A percentile compares a stretch with the other conserved stretches of the same genome.
phyloP scores from a whole-genome alignment of 2,113 vertebrate genomes.

The Spea bombifrons region DNA sequence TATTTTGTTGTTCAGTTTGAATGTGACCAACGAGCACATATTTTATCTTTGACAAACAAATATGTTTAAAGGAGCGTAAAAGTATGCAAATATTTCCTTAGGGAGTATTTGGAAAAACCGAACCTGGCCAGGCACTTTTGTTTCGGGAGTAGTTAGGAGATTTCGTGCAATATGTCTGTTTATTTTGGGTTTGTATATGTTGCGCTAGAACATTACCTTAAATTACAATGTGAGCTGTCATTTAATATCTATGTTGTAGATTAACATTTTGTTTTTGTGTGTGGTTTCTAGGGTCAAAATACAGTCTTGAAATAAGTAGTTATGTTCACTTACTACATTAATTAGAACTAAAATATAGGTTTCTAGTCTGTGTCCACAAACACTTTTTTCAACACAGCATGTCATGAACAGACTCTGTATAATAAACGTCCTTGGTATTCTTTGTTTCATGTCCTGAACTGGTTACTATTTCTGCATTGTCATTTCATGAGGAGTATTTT shows the following conservation, averaged over 20 bases:
- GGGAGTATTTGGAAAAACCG: constrained; percentile 30
- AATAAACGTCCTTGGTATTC: background rate
- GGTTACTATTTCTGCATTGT: background rate
- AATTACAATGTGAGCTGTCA: background rate
- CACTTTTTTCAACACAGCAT: no score
- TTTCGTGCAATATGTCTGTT: constrained; percentile 23
- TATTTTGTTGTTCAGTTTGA: constrained; percentile 6
- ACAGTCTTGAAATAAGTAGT: no score
- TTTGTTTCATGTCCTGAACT: background rate
- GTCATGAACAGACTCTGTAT: no score
- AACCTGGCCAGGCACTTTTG: constrained; percentile 24
- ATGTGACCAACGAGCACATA: constrained; percentile 3
- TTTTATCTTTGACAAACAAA: constrained; percentile 34
- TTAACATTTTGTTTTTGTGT: background rate
- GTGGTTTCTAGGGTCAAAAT: no score
- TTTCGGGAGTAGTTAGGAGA: constrained; percentile 26
- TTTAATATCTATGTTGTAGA: background rate
- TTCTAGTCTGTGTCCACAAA: no score
- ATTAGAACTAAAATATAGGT: no score
- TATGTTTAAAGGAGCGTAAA: constrained; percentile 39
- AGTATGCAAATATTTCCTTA: constrained; percentile 37
- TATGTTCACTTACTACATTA: no score
- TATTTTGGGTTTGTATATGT: constrained; percentile 1
- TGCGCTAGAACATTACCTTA: background rate
- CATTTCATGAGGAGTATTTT: background rate